Evolutionary conservation across 2,797 vertebrate species (phyloP), one percentile per base, ranked within the genome.

Genomic region (Melanotaenia boesemani): DNA sequence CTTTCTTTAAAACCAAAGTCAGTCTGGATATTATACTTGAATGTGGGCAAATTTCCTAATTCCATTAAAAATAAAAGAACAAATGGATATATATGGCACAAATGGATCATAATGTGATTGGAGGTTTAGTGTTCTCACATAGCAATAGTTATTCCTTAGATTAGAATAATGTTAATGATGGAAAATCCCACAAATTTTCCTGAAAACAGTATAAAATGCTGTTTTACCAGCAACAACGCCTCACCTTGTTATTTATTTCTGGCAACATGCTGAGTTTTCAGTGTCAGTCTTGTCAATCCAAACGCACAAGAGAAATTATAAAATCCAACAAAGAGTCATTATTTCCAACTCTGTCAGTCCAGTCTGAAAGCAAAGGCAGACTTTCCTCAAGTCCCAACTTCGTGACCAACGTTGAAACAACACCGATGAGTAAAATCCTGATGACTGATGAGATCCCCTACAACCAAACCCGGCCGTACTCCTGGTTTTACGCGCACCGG

Each of bases 211-310:
- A 58, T 5, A 15, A 54, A 70, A 36, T 13, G 1, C 16, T 11
- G 9, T 34, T 76, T 67, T 15, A 58, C n/a, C 59, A 74, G 58
- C 28, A 36, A 62, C 71, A 67, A n/a, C 9, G 30, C 46, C 88
- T 94, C 88, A 95, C 94, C 94, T 95, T 95, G 86, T 89, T 95
- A 69, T 95, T 95, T 56, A 95, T 95, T 88, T 95, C 95, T 74
- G 95, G 95, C 84, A 95, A 87, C 95, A 95, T 95, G 78, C 58
- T 89, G 83, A 34, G 57, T 75, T 58, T 44, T 84, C 61, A 63
- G 0, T 34, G 37, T 72, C 63, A 70, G 41, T 65, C 30, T 81
- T 34, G 65, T 76, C 56, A 56, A 80, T 76, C 81, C 80, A 83
- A 64, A 85, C 26, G 64, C 81, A 66, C n/a, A 67, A 16, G 37